Base-by-base conservation (phyloP, 2,113 vertebrate species). In the Menura novaehollandiae region DNA sequence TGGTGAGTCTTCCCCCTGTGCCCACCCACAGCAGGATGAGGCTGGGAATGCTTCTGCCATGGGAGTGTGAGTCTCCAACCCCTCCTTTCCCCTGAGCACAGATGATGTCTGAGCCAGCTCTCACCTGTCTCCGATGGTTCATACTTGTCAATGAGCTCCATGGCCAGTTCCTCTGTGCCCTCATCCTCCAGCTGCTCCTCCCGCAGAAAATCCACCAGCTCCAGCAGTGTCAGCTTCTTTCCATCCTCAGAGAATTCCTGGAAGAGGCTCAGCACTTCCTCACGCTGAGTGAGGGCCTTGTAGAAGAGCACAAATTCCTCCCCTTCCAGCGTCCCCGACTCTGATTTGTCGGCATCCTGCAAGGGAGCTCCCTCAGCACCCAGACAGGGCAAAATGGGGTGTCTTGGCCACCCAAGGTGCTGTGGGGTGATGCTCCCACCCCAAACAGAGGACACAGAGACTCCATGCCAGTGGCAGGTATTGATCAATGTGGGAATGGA, bases 291-390 rank as follows among this genome's bases (percentile, higher is more conserved):
- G 80, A 99, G 97, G 56, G 99, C 98, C 97, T 99, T 99, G 93
- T 99, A 99, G 98, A 99, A 99, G 56, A 98, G 93, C 68, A 99
- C 98, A 56, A 99, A 99, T 96, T 99, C 98, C 71, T 99, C 98
- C 20, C 98, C 98, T 90, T 99, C 99, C 95, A 99, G 96, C 0
- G 98, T 98, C 32, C 98, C 98, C 0, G 98, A 98, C 47, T 98
- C 95, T 0, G 98, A 99, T 60, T 97, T 98, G 96, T 99, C 99
- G 0, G 99, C 99, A 98, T 95, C 98, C 99, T 99, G 97, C 33
- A 97, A 95, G 24, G 33, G 56, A 91, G 51, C 24, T 86, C 20
- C 4, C 52, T 96, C 80, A 92, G 76, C 43, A n/a, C 7, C 18
- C 27, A 68, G 19, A 14, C 0, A 0, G 39, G 46, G 44, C 30